Conservation (phyloP, 2,888 invertebrate genomes). For the Chaitophorus viminalis region DNA sequence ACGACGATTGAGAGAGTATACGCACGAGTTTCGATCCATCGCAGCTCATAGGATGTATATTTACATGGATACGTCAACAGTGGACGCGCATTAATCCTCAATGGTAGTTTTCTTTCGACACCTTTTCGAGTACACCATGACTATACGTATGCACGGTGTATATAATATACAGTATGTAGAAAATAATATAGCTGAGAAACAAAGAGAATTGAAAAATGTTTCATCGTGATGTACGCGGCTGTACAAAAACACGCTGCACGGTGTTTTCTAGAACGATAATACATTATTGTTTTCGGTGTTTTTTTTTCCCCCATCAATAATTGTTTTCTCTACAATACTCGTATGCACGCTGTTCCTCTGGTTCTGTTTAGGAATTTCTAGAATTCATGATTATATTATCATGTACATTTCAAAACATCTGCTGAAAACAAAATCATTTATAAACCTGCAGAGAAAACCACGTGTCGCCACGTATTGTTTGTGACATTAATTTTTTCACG, state of each 20-base stretch:
- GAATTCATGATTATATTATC: too few relatives aligned
- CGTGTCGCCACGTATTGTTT: too few relatives aligned
- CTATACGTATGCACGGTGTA: neutral
- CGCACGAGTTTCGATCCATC: neutral
- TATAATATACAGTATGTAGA: too few relatives aligned
- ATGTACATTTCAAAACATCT: neutral
- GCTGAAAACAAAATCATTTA: too few relatives aligned
- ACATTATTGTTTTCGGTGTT: too few relatives aligned
- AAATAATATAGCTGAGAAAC: neutral
- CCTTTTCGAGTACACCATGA: neutral
- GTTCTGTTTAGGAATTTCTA: too few relatives aligned
- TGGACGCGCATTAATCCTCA: neutral
- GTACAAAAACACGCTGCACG: neutral
- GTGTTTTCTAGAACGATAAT: too few relatives aligned
- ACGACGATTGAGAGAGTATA: neutral
- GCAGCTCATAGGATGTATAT: neutral
- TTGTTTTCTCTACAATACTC: too few relatives aligned
- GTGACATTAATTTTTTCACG: neutral
- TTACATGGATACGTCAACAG: neutral
- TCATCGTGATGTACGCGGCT: too few relatives aligned
- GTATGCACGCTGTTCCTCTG: too few relatives aligned
- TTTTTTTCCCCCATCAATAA: too few relatives aligned
- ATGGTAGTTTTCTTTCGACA: conserved; percentile 10
- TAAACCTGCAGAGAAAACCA: too few relatives aligned
- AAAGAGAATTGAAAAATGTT: neutral